Conservation (phyloP, 1,140 invertebrate species). For the Proales similis region DNA sequence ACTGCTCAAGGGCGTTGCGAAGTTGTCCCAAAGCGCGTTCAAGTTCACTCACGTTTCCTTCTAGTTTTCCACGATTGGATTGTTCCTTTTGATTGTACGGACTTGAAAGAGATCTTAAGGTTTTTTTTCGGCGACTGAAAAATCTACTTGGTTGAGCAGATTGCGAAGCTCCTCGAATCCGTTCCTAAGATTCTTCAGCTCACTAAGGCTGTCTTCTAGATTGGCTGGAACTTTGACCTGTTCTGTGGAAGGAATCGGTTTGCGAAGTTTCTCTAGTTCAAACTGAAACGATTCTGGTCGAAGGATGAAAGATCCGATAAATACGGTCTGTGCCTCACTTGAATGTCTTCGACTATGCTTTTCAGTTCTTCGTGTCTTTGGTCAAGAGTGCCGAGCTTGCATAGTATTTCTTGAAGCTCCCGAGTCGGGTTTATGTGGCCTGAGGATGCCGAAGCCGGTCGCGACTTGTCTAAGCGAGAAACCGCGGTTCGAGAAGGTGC, state of each 20-base stretch:
- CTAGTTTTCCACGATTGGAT: neutral
- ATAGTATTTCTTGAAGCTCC: conserved; percentile 43
- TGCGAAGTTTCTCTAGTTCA: conserved; percentile 3
- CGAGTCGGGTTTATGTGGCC: conserved; percentile 41
- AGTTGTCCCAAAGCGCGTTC: conserved; percentile 15
- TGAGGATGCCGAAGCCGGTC: conserved; percentile 39
- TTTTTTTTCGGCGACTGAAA: neutral
- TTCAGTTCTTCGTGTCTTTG: conserved; percentile 41
- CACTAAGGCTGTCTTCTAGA: conserved; percentile 43
- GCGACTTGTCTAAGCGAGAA: too few species aligned
- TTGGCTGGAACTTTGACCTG: conserved; percentile 40
- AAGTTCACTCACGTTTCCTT: conserved; percentile 8
- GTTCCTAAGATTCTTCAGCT: conserved; percentile 41
- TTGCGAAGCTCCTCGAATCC: conserved; percentile 18
- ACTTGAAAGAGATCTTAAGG: neutral
- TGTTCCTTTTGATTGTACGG: too few species aligned
- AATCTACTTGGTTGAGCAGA: conserved; percentile 37
- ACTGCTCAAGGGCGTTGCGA: conserved; percentile 20
- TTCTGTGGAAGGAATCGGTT: neutral
- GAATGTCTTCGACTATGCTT: conserved; percentile 41
- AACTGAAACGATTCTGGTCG: neutral
- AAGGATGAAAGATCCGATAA: neutral
- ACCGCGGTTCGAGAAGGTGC: too few species aligned
- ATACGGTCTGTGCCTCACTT: conserved; percentile 5
- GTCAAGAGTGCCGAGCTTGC: conserved; percentile 42